These are phyloP conservation scores for Eupleurogrammus muticus DNA, from an alignment of 2,797 vertebrate species.

Conservation along the genomic window DNA sequence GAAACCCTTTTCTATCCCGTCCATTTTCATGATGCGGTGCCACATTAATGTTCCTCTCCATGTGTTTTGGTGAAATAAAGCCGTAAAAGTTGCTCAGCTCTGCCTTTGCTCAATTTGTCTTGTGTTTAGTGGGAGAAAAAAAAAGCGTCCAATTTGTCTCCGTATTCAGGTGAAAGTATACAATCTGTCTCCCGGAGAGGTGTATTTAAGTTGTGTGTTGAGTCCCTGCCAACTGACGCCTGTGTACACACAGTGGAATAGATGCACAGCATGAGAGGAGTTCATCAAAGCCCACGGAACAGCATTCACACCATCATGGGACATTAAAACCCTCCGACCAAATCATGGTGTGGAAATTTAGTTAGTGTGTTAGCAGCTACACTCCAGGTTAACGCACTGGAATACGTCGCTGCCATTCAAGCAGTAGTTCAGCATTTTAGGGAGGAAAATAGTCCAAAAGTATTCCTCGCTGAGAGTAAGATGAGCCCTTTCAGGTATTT, in stretches of 20 bases:
- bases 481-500: no score
- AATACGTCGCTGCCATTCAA: background rate
- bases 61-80: slow-evolving; percentile 71
- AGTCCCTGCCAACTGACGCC: slow-evolving; percentile 21
- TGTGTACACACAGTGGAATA: slow-evolving; percentile 6
- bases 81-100: slow-evolving; percentile 62
- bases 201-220: slow-evolving; percentile 46
- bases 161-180: slow-evolving; percentile 65
- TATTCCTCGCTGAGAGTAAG: background rate
- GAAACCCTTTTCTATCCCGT: slow-evolving; percentile 73
- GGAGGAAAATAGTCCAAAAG: background rate
- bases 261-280: background rate
- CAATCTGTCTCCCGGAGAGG: slow-evolving; percentile 59
- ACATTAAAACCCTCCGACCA: slow-evolving; percentile 6
- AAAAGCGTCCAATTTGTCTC: slow-evolving; percentile 65
- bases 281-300: slow-evolving; percentile 12
- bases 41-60: slow-evolving; percentile 67
- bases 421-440: background rate
- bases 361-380: slow-evolving; percentile 1
- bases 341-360: background rate
- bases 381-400: no score
- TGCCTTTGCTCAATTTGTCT: slow-evolving; percentile 73
- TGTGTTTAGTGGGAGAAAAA: slow-evolving; percentile 27
- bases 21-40: slow-evolving; percentile 77
- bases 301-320: slow-evolving; percentile 9